Evolutionary conservation across 2,113 vertebrate species (phyloP).

Genomic region (Tyrannus savana): DNA sequence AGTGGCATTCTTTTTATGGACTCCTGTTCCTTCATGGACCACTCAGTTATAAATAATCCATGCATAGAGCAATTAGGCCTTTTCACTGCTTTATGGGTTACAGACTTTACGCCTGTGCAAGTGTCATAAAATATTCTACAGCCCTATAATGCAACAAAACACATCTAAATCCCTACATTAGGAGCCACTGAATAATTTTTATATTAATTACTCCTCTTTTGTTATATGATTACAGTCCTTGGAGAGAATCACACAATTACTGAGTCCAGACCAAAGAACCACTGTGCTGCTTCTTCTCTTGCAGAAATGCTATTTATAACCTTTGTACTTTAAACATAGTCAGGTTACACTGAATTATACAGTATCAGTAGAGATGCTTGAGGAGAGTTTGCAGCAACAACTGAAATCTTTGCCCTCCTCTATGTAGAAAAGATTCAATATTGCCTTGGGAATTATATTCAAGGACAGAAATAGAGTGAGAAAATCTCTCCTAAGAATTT

Average conservation of each 20-base stretch:
- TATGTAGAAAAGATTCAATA: not conserved
- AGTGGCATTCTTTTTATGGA: conserved; percentile 50
- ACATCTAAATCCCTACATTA: not conserved
- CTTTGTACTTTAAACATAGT: not conserved
- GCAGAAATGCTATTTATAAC: not conserved
- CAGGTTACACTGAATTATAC: not conserved
- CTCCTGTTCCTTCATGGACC: conserved; percentile 39
- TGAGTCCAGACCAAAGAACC: not conserved
- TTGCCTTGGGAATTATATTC: not conserved
- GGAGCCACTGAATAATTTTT: not conserved
- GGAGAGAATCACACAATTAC: not conserved
- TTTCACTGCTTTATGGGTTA: conserved; percentile 28
- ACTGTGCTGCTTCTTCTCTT: not conserved
- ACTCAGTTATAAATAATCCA: conserved; percentile 61
- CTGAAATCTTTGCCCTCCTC: not conserved
- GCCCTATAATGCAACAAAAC: conserved; percentile 9
- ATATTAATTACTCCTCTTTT: not conserved
- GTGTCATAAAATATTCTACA: not conserved
- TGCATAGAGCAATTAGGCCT: conserved; percentile 37
- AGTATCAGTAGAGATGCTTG: not conserved
- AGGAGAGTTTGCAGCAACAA: not conserved
- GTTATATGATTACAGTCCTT: not conserved
- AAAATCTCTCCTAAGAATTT: not conserved
- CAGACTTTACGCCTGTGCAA: not conserved
- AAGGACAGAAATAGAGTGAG: not conserved